A percentile compares a stretch with the other conserved stretches of the same genome.
phyloP scores from a whole-genome alignment of 2,888 invertebrate genomes.

The Nymphalis c-album region DNA sequence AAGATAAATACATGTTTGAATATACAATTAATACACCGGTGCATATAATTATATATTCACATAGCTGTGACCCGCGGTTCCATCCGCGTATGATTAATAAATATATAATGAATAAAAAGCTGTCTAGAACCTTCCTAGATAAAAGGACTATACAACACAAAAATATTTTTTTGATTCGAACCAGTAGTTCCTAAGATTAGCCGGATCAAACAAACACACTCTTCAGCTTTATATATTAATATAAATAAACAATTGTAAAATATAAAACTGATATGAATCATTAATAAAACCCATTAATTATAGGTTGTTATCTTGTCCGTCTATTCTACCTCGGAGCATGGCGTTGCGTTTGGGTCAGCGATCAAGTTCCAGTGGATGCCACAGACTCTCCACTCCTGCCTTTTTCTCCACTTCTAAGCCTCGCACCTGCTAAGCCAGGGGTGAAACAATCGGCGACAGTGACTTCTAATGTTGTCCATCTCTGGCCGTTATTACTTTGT shows the following conservation, averaged over 20 bases:
- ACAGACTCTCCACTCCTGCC: constrained; percentile 66
- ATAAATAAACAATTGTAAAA: too few species aligned
- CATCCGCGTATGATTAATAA: too few species aligned
- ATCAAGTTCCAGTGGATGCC: constrained; percentile 69
- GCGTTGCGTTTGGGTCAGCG: constrained; percentile 75
- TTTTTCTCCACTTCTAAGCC: constrained; percentile 60
- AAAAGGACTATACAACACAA: too few species aligned
- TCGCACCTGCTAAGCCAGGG: constrained; percentile 47
- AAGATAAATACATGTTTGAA: not conserved
- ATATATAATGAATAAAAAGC: too few species aligned
- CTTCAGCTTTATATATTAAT: too few species aligned
- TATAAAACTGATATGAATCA: too few species aligned
- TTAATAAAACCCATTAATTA: not conserved
- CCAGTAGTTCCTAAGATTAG: too few species aligned
- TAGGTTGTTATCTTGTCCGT: constrained; percentile 73
- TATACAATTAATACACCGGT: not conserved
- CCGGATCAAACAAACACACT: too few species aligned
- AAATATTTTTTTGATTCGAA: too few species aligned
- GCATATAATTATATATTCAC: too few species aligned
- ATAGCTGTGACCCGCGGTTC: too few species aligned
- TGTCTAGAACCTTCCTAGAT: too few species aligned
- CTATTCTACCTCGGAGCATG: constrained; percentile 69
- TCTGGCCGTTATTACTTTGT: constrained; percentile 71
- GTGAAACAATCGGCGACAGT: constrained; percentile 45
- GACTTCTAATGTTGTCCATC: constrained; percentile 51